Evolutionary conservation across 2,113 vertebrate genomes (phyloP), one percentile per base, ranked within the genome.

Genomic region (Ictalurus punctatus): DNA sequence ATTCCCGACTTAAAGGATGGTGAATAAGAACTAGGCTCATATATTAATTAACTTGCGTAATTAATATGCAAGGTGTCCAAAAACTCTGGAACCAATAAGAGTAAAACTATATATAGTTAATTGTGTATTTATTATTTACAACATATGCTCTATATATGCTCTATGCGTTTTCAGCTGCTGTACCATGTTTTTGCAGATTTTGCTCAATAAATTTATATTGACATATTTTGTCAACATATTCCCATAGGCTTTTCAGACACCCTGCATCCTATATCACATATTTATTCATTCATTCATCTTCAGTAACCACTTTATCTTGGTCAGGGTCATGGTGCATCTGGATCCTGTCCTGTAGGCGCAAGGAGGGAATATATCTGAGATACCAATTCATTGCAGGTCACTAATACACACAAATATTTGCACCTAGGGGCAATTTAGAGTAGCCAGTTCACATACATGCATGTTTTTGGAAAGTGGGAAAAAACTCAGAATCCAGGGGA

Each of bases 1-100:
- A 83, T 88, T 89, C 80, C 85, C 40, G 54, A 76, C 21, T 82
- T 44, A 13, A 61, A 52, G 34, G 21, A 52, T 13, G 30, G 34
- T 58, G 48, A 74, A 85, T 65, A 48, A 59, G 37, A 48, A 48
- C 6, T 71, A 40, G 65, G 17, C 0, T 79, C 4, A 17, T 81
- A 34, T 30, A 58, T 58, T n/a, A 82, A 34, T 34, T n/a, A 6
- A 7, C 17, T 54, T 2, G 34, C 7, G 10, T 34, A 34, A 81
- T 19, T 63, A 40, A 61, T 61, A 83, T 59, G 9, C 56, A 40
- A 10, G 13, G 30, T 58, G 27, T 4, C n/a, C 1, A 3, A 59
- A 21, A 82, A n/a, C 14, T 30, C 52, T 30, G n/a, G 27, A 80
- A 12, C 3, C 17, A 21, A 59, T 34, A 34, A 34, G 34, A 27